Evolutionary conservation across 1,140 invertebrate genomes (phyloP).

Genomic region (Drosophila tsacasi): DNA sequence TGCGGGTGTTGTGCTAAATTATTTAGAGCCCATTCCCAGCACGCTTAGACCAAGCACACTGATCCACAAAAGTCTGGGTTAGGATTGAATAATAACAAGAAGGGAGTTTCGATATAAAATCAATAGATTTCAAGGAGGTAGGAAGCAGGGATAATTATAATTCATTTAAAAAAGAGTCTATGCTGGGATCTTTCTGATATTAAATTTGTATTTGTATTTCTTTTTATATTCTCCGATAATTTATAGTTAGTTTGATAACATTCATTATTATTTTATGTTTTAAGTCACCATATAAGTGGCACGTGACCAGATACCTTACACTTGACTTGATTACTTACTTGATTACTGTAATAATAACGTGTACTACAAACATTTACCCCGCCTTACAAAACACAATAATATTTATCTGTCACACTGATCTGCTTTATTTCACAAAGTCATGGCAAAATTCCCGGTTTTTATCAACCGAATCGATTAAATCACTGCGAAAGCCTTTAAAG

Average conservation of each 20-base stretch:
- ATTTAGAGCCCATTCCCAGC: conserved; percentile 32
- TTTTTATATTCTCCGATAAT: too few species aligned
- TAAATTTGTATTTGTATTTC: too few species aligned
- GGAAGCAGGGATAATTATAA: too few species aligned
- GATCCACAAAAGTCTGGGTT: not conserved
- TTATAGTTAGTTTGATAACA: not conserved
- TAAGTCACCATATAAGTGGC: not conserved
- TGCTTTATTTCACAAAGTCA: conserved; percentile 26
- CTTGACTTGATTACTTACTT: not conserved
- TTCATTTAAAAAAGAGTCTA: too few species aligned
- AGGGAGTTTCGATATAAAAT: too few species aligned
- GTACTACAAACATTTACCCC: not conserved
- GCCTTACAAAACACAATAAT: conserved; percentile 17
- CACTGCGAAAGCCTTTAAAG: conserved; percentile 20
- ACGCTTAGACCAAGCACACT: conserved; percentile 41
- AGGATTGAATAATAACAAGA: too few species aligned
- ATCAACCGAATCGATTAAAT: conserved; percentile 18
- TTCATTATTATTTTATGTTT: not conserved
- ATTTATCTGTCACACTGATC: conserved; percentile 22
- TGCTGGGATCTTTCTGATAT: too few species aligned
- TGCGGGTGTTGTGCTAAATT: conserved; percentile 67
- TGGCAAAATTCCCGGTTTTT: conserved; percentile 27
- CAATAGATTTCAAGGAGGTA: too few species aligned
- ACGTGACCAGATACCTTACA: not conserved
- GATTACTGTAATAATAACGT: conserved; percentile 4